Evolutionary conservation across 2,888 invertebrate genomes (phyloP).

Genomic region (Dyspetes luteomarginatus): DNA sequence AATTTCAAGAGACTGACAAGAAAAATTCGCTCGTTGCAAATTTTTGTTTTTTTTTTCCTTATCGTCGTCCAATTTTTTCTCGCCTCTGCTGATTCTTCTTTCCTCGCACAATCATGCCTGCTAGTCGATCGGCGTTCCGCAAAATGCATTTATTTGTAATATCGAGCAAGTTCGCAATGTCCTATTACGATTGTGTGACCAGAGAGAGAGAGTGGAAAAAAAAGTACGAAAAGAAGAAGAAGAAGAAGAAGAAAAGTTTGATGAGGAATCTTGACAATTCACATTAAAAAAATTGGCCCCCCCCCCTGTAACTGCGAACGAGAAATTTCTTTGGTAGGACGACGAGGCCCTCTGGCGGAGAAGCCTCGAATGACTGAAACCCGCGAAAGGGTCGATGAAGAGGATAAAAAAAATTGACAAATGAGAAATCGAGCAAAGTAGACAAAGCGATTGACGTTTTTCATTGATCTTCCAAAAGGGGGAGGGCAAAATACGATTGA

Average conservation of each 20-base stretch:
- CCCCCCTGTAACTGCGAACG: background rate
- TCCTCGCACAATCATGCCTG: slow-evolving; percentile 6
- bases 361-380: slow-evolving; percentile 69
- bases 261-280: slow-evolving; percentile 1
- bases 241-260: background rate
- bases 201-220: background rate
- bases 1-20: slow-evolving; percentile 50
- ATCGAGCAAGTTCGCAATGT: slow-evolving; percentile 27
- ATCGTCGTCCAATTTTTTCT: slow-evolving; percentile 1
- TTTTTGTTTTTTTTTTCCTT: slow-evolving; percentile 1
- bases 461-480: slow-evolving; percentile 40
- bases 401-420: background rate
- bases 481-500: slow-evolving; percentile 28
- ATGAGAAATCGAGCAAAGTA: slow-evolving; percentile 7
- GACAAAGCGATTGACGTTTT: background rate
- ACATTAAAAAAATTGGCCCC: too few relatives aligned
- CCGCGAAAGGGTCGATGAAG: slow-evolving; percentile 68
- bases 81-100: background rate
- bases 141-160: slow-evolving; percentile 60
- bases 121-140: slow-evolving; percentile 52
- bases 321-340: slow-evolving; percentile 29
- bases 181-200: background rate
- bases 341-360: slow-evolving; percentile 60
- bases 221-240: background rate
- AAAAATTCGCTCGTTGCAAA: slow-evolving; percentile 16